Base-by-base conservation (phyloP, 2,888 invertebrate species). In the Sinopyrophorus schimmeli region DNA sequence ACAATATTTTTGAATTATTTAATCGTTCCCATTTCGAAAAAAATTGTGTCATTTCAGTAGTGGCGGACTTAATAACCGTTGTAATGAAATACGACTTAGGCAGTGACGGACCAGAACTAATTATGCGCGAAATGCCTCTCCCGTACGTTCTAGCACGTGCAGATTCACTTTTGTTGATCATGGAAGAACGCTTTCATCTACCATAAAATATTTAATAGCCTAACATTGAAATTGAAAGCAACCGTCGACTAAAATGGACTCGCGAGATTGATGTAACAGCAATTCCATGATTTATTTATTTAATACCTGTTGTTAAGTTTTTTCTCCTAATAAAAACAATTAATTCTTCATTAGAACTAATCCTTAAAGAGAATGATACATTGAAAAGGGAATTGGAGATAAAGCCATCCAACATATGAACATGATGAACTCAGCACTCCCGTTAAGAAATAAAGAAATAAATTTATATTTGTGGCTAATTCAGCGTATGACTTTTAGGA, bases 161-260 rank as follows among this genome's bases (percentile, higher is more conserved):
- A 14, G 32, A 31, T 31, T 47, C 32, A 32, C 47, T 47, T 47
- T 47, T 47, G 31, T 38, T 47, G 39, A 32, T 32, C 31, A 32
- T 39, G 32, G 37, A 21, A 47, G 30, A 39, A 32, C 32, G 32
- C 38, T 39, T 39, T 47, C 34, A 39, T 31, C 39, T 39, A 10
- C 44, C 37, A 27, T 43, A 35, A 35, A 43, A 43, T 28, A 35
- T 44, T 37, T 44, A 44, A 44, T 44, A 44, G 37, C 37, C 16
- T 21, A 28, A 27, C 18, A 14, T 44, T 30, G 38, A 44, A 44
- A 44, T 17, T 30, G 44, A 44, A 44, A 44, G 44, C 38, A 42
- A 30, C 38, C 30, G 28, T 37, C 28, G 11, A 16, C 37, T 30
- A 20, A 38, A 44, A 35, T 4, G 9, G 35, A 35, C 14, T 35